Evolutionary conservation across 2,888 invertebrate species (phyloP).

Genomic region (Nymphalis polychloros): DNA sequence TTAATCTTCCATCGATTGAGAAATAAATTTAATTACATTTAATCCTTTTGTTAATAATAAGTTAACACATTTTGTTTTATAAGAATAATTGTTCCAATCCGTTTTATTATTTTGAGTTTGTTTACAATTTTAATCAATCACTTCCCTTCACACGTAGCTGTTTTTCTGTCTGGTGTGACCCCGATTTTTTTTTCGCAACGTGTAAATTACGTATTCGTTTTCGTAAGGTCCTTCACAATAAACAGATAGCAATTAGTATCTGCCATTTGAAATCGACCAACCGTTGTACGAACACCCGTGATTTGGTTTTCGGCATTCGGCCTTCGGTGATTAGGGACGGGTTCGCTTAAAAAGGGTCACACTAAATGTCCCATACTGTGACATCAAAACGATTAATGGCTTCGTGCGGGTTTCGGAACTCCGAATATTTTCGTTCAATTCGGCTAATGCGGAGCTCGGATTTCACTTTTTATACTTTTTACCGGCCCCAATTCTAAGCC

Average conservation of each 20-base stretch:
- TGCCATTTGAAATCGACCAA: conserved; percentile 55
- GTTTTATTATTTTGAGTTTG: no score
- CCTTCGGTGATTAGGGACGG: conserved; percentile 69
- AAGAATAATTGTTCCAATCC: no score
- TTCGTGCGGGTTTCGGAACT: conserved; percentile 63
- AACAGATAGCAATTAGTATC: conserved; percentile 54
- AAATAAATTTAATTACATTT: no score
- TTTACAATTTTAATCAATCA: background rate
- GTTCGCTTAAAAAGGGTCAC: conserved; percentile 78
- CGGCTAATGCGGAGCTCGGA: conserved; percentile 63
- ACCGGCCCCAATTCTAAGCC: conserved; percentile 45
- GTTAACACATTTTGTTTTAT: no score
- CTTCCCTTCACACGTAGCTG: background rate
- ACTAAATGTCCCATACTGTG: conserved; percentile 80
- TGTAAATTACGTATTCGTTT: conserved; percentile 25
- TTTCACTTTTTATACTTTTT: conserved; percentile 59
- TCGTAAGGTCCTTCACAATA: conserved; percentile 43
- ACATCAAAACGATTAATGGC: conserved; percentile 80
- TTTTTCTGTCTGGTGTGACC: conserved; percentile 16
- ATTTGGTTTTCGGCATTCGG: conserved; percentile 61
- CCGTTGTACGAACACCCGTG: conserved; percentile 53
- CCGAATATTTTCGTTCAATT: conserved; percentile 73
- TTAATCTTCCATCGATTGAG: no score
- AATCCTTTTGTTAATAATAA: no score
- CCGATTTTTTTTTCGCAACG: conserved; percentile 11